Percentiles rank a stretch among this genome's conserved stretches.
Conservation (phyloP, 2,888 invertebrate genomes). For the Troides helena region DNA sequence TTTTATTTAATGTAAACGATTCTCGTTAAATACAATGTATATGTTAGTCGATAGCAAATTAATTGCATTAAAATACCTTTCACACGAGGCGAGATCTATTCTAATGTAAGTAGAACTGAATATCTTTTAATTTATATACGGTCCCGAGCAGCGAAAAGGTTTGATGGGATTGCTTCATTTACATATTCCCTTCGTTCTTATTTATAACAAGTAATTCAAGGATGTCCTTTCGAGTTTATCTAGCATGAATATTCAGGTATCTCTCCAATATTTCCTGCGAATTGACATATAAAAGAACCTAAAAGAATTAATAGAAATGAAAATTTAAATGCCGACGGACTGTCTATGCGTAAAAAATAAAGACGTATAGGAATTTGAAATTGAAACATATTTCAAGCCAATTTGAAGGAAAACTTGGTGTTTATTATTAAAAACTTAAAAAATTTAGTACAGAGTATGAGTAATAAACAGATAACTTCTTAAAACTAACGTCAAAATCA, state of each 20-base stretch:
- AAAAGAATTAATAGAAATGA: neutral
- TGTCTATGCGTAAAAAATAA: neutral
- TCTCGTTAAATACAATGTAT: neutral
- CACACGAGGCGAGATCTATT: slow-evolving; percentile 5
- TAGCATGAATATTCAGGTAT: slow-evolving; percentile 14
- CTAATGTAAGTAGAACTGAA: slow-evolving; percentile 14
- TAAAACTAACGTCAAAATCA: slow-evolving; percentile 20
- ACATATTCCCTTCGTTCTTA: slow-evolving; percentile 29
- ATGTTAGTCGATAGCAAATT: slow-evolving; percentile 22
- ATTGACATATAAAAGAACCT: neutral
- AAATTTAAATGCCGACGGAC: neutral
- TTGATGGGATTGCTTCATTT: slow-evolving; percentile 31
- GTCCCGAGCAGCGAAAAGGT: slow-evolving; percentile 25
- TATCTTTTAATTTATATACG: slow-evolving; percentile 23
- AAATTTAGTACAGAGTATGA: neutral
- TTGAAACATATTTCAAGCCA: neutral
- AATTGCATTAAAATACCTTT: slow-evolving; percentile 25
- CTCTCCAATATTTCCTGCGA: neutral
- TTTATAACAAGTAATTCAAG: slow-evolving; percentile 26
- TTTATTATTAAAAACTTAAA: neutral
- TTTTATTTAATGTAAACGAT: neutral
- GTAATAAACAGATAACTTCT: neutral
- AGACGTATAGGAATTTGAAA: neutral
- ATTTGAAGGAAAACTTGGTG: neutral
- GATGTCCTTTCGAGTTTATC: slow-evolving; percentile 12